Evolutionary conservation across 2,888 invertebrate species (phyloP), one percentile per base, ranked within the genome.

Genomic region (Drosophila silvestris): DNA sequence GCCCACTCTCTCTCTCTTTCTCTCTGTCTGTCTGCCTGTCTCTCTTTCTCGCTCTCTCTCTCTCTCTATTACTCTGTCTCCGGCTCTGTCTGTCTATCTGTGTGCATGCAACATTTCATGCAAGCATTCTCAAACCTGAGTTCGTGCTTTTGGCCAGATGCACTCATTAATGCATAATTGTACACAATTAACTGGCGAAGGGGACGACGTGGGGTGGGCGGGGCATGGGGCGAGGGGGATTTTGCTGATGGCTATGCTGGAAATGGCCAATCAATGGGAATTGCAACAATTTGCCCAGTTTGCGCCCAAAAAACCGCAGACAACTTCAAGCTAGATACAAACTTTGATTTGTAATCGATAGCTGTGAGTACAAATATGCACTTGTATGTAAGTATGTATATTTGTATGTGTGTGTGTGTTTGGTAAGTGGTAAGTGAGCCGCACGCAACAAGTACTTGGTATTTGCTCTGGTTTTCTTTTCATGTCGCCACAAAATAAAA

Each of bases 161-260:
- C 87, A 83, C 81, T 89, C 90, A 87, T 87, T 90, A 90, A 89
- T 90, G 89, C 86, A 89, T 90, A 87, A 90, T 87, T 90, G 84
- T 87, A 90, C 74, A 90, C 87, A 89, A 87, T 90, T 90, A 90
- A 79, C 79, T 74, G 68, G 66, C 74, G 52, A 50, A 14, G 59
- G 37, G 39, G 54, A 60, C 60, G 28, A 22, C 32, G 58, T 9
- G 4, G 56, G 59, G 33, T 12, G 22, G 9, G 26, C 33, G 51
- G 26, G 10, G 44, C 2, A 16, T 19, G 35, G 28, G 44, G 16
- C 68, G 58, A 44, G 61, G 39, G 7, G 54, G 35, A 53, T 47
- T 47, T 54, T 54, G 75, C 86, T 78, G 83, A 85, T 88, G 82
- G 79, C 83, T 75, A 90, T 88, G 80, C 72, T 74, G 63, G 70